Conservation (phyloP, 2,113 vertebrate species). For the Paramormyrops kingsleyae region DNA sequence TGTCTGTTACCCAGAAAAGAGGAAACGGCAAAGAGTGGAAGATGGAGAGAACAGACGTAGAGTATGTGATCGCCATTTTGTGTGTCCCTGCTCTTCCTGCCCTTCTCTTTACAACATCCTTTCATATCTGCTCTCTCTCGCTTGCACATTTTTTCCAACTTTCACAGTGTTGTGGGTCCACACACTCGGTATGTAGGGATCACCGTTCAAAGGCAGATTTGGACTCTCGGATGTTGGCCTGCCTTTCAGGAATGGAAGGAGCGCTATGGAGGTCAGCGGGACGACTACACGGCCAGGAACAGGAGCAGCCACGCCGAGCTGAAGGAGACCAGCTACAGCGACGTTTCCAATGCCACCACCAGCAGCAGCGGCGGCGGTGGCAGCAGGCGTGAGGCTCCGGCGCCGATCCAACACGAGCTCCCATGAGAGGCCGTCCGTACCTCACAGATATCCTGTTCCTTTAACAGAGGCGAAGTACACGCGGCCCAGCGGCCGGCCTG, state of each 20-base stretch:
- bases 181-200: not conserved
- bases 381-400: constrained; percentile 63
- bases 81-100: not conserved
- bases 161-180: not conserved
- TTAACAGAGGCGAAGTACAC: constrained; percentile 74
- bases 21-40: constrained; percentile 86
- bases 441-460: constrained; percentile 6
- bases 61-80: constrained; percentile 56
- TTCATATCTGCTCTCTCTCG: not conserved
- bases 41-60: constrained; percentile 88
- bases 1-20: constrained; percentile 70
- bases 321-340: constrained; percentile 81
- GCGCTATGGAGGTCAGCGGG: constrained; percentile 77
- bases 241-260: constrained; percentile 84
- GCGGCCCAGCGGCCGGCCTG: constrained; percentile 65
- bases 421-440: not conserved
- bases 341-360: constrained; percentile 40
- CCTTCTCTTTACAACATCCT: not conserved
- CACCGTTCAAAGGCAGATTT: not conserved
- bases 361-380: not conserved
- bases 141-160: not conserved
- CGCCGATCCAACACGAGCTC: not conserved
- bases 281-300: constrained; percentile 72
- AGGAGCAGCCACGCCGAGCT: constrained; percentile 72
- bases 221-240: not conserved